Evolutionary conservation across 2,113 vertebrate genomes (phyloP).

Genomic region (Leucopternis melanops): DNA sequence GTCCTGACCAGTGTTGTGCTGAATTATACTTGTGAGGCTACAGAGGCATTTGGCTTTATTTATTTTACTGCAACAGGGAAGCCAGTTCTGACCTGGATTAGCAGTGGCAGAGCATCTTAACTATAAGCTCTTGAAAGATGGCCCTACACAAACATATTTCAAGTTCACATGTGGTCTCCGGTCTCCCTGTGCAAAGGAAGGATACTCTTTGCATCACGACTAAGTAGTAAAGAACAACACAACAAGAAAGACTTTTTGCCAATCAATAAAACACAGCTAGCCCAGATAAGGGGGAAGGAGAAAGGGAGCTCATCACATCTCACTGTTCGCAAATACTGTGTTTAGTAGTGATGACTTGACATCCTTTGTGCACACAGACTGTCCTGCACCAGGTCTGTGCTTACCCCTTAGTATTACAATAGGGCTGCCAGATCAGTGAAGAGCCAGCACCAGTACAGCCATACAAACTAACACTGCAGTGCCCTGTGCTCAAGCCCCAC

Average conservation of each 20-base stretch:
- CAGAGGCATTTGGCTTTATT: not conserved
- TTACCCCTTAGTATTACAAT: not conserved
- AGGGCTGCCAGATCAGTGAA: not conserved
- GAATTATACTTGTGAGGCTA: not conserved
- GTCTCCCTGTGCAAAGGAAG: not conserved
- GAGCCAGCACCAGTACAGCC: not conserved
- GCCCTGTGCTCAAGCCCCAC: not conserved
- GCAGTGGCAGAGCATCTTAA: not conserved
- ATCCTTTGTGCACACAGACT: not conserved
- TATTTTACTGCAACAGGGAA: not conserved
- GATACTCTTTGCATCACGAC: not conserved
- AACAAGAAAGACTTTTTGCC: not conserved
- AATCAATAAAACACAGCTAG: not conserved
- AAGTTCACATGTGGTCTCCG: not conserved
- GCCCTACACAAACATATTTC: not conserved
- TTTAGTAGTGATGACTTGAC: not conserved
- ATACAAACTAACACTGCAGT: fast-evolving
- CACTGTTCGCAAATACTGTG: not conserved
- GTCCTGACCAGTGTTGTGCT: not conserved
- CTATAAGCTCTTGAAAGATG: not conserved
- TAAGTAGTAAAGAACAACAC: not conserved
- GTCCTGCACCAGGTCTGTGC: not conserved
- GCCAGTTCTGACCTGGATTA: not conserved
- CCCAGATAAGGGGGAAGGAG: not conserved
- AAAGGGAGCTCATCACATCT: not conserved